Base-by-base conservation (phyloP, 2,113 vertebrate species). In the Megaceryle torquata region DNA sequence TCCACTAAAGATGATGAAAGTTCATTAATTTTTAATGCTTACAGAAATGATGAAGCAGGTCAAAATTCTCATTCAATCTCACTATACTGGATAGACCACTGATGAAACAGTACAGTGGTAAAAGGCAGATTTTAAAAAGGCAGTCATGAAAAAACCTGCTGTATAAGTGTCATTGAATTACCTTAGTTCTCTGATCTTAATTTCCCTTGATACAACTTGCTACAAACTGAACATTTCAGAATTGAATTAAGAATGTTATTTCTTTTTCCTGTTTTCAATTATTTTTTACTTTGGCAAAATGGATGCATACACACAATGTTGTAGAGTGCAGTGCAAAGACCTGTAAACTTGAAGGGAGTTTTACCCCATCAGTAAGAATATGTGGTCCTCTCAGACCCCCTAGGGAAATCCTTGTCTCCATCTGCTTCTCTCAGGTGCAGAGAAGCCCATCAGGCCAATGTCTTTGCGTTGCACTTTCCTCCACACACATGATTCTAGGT, bases 1-100 rank as follows among this genome's bases (percentile, higher is more conserved):
- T 57, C 41, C 41, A 22, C 37, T 83, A 14, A 72, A 88, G n/a
- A 50, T 63, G 44, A 83, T n/a, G 9, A 13, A 68, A 63, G 18
- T 26, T 37, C 48, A 68, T 39, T 39, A 69, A 60, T 93, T 94
- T 88, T 88, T n/a, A 31, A 9, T 90, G 75, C 76, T 91, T 88
- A 65, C 70, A 77, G 65, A 91, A 64, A 46, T 6, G 1, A 77
- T 81, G 64, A 87, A 91, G 76, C 33, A 91, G 41, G 59, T 80
- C 51, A 91, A 85, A 93, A 88, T 74, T 64, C 71, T 77, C 50
- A 28, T 92, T 88, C 93, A 86, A 48, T 91, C 68, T 88, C 50
- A 18, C 50, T 78, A 1, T 35, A 28, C 25, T 44, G 46, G 17
- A 54, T 31, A 80, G 57, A 43, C 20, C 56, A 28, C 17, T 84